A percentile compares a stretch with the other conserved stretches of the same genome.
These are phyloP conservation scores for Magallana gigas DNA, from an alignment of 1,140 invertebrate genomes.

Conservation along the genomic window DNA sequence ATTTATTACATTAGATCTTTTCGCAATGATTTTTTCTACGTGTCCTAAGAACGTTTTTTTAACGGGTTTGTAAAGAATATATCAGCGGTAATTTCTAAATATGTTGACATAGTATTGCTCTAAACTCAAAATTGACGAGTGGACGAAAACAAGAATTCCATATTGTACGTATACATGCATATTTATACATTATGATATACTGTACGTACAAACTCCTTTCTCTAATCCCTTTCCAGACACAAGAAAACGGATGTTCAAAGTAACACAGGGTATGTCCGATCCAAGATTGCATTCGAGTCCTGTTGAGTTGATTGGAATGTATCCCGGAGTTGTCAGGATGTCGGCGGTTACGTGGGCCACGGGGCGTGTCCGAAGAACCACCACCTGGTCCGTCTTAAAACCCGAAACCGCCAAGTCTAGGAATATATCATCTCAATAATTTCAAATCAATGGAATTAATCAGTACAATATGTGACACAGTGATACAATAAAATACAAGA, in stretches of 20 bases:
- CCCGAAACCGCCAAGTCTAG: conserved; percentile 16
- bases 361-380: conserved; percentile 12
- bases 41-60: no score
- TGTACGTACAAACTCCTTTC: background rate
- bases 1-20: no score
- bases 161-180: background rate
- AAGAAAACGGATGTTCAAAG: background rate
- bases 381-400: conserved; percentile 2
- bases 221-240: conserved; percentile 21
- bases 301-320: conserved; percentile 11
- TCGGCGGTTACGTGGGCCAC: background rate
- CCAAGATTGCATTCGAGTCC: conserved; percentile 5
- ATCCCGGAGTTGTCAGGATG: background rate
- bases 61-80: no score
- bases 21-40: no score
- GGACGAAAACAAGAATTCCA: no score
- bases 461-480: no score
- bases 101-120: no score
- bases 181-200: no score
- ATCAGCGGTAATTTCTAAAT: no score
- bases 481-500: no score
- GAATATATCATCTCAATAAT: background rate
- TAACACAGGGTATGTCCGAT: conserved; percentile 11
- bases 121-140: no score
- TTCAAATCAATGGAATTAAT: background rate